A percentile compares a stretch with the other conserved stretches of the same genome.
These are phyloP conservation scores for Epinephelus fuscoguttatus DNA, from an alignment of 2,113 vertebrate genomes.

Conservation along the genomic window DNA sequence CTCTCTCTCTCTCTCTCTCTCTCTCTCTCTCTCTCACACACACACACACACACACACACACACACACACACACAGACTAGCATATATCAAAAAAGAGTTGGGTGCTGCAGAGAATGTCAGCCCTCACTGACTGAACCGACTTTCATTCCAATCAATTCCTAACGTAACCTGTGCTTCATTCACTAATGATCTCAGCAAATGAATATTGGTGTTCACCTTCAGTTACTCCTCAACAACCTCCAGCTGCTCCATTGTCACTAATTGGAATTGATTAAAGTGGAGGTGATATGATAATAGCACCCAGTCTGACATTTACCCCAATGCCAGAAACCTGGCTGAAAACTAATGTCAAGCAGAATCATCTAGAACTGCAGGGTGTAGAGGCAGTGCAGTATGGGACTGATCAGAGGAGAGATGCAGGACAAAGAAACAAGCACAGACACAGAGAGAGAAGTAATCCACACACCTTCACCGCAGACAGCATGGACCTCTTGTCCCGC, in stretches of 20 bases:
- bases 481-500: slow-evolving; percentile 82
- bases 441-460: slow-evolving; percentile 58
- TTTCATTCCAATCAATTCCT: slow-evolving; percentile 20
- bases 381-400: background rate
- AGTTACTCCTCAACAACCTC: slow-evolving; percentile 1
- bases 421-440: slow-evolving; percentile 26
- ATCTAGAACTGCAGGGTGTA: background rate
- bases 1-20: too few species aligned
- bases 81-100: background rate
- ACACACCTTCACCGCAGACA: slow-evolving; percentile 84
- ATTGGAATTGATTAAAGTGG: slow-evolving; percentile 45
- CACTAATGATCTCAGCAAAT: slow-evolving; percentile 47
- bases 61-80: background rate
- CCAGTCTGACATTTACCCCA: background rate
- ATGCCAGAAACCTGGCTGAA: background rate
- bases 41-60: background rate
- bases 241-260: slow-evolving; percentile 15
- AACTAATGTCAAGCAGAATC: background rate
- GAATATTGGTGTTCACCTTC: slow-evolving; percentile 44
- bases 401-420: slow-evolving; percentile 20
- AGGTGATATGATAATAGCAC: slow-evolving; percentile 6
- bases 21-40: too few species aligned
- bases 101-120: background rate
- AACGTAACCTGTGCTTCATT: slow-evolving; percentile 18
- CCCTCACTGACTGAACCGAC: background rate